These are phyloP conservation scores for Zophobas morio DNA, from an alignment of 1,140 invertebrate species.

Conservation along the genomic window DNA sequence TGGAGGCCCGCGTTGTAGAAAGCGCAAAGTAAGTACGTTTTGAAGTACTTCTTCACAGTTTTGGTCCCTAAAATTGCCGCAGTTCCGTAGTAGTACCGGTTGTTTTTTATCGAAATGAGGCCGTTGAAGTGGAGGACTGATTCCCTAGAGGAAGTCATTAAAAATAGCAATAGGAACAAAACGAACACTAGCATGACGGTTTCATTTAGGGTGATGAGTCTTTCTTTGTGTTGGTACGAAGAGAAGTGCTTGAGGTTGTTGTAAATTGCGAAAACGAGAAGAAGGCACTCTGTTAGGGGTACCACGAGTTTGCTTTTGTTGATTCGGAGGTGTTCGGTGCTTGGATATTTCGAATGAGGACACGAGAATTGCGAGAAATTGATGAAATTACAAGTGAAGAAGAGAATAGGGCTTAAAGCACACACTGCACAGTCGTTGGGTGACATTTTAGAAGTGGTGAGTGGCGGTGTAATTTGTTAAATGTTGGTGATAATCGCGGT, in stretches of 20 bases:
- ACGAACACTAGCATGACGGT: not conserved
- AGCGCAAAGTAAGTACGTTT: not conserved
- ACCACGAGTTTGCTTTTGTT: no score
- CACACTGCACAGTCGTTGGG: no score
- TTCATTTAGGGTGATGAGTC: not conserved
- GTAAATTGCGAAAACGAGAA: not conserved
- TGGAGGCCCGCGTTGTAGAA: not conserved
- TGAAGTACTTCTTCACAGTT: not conserved
- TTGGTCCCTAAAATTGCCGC: not conserved
- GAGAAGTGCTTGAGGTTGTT: not conserved
- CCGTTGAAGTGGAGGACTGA: not conserved
- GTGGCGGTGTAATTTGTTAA: no score
- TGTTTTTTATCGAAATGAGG: not conserved
- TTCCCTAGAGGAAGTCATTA: not conserved
- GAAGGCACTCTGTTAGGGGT: no score
- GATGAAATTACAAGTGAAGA: no score
- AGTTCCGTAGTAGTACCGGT: not conserved
- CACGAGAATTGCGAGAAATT: no score
- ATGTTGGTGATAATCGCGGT: no score
- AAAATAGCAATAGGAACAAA: not conserved
- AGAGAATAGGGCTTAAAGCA: no score
- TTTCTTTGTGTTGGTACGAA: not conserved
- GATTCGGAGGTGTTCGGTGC: no score
- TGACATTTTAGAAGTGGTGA: no score
- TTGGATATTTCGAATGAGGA: no score